phyloP scores from a whole-genome alignment of 2,888 invertebrate species.

The Galeopsomyia nigrocyanea region DNA sequence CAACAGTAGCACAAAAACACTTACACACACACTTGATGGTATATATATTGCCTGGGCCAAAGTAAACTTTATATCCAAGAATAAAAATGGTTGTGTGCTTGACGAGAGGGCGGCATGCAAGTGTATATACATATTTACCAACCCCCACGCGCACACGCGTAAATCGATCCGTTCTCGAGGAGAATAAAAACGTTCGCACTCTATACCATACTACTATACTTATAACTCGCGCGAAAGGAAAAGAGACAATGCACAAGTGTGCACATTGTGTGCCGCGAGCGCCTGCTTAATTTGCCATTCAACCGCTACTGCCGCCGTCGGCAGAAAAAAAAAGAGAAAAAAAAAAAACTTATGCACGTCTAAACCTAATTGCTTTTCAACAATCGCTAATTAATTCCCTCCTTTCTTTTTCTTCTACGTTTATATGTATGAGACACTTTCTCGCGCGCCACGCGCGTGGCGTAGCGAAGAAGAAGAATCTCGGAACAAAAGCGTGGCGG shows the following conservation, averaged over 20 bases:
- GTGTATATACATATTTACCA: background rate
- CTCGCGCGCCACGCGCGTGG: background rate
- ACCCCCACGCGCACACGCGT: conserved; percentile 1
- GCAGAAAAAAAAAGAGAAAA: conserved; percentile 9
- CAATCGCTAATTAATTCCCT: conserved; percentile 24
- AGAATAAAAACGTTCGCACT: conserved; percentile 4
- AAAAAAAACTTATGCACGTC: conserved; percentile 6
- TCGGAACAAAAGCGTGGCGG: background rate
- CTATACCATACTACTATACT: no score
- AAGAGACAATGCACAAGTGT: background rate
- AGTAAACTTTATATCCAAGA: conserved; percentile 46
- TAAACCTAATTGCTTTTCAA: conserved; percentile 30
- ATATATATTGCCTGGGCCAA: conserved; percentile 40
- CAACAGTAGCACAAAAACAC: no score
- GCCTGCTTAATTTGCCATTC: no score
- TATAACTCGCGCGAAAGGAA: background rate
- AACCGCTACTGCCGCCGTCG: no score
- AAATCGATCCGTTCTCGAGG: conserved; percentile 1
- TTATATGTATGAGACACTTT: conserved; percentile 31
- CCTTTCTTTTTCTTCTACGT: background rate
- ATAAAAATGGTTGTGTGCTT: conserved; percentile 28
- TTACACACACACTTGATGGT: background rate
- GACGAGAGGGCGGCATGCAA: conserved; percentile 16
- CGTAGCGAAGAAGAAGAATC: background rate
- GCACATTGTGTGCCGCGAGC: no score